A percentile compares a stretch with the other conserved stretches of the same genome.
Evolutionary conservation across 2,113 vertebrate genomes (phyloP).

Genomic region (Salvelinus sp.): DNA sequence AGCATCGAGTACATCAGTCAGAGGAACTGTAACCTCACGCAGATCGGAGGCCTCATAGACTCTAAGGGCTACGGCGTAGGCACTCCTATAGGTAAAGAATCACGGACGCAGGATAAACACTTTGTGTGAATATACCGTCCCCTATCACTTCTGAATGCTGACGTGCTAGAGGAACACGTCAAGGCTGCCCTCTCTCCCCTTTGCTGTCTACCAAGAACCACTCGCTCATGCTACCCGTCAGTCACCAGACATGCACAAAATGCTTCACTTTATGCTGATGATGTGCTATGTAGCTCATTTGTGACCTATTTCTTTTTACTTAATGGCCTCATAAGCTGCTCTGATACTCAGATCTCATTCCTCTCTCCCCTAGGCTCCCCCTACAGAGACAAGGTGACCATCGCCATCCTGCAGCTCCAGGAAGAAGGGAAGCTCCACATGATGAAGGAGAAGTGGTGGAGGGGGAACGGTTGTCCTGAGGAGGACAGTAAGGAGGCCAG

Average conservation of each 20-base stretch:
- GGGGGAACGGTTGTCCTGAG: slow-evolving; percentile 93
- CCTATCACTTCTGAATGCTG: too few species aligned
- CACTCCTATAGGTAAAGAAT: slow-evolving; percentile 91
- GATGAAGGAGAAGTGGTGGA: slow-evolving; percentile 99
- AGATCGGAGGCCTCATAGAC: slow-evolving; percentile 96
- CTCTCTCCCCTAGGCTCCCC: slow-evolving; percentile 81
- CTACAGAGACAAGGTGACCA: slow-evolving; percentile 95
- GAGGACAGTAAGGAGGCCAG: slow-evolving; percentile 97
- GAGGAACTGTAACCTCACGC: slow-evolving; percentile 97
- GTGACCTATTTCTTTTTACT: not conserved
- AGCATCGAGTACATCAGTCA: slow-evolving; percentile 98
- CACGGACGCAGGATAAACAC: not conserved
- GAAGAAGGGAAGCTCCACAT: slow-evolving; percentile 96
- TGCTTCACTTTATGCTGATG: too few species aligned
- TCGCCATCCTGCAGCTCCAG: slow-evolving; percentile 95
- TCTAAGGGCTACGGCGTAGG: slow-evolving; percentile 98
- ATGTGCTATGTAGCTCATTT: not conserved
- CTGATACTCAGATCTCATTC: not conserved
- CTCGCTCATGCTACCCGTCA: too few species aligned
- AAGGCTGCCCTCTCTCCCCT: too few species aligned
- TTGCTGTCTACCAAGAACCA: too few species aligned
- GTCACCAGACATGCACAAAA: too few species aligned
- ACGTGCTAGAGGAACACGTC: too few species aligned
- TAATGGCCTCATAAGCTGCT: too few species aligned
- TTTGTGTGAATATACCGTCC: too few species aligned